A percentile compares a stretch with the other conserved stretches of the same genome.
Conservation (phyloP, 37 sponge, comb jelly and placozoan genomes). For the Chondrosia reniformis region DNA sequence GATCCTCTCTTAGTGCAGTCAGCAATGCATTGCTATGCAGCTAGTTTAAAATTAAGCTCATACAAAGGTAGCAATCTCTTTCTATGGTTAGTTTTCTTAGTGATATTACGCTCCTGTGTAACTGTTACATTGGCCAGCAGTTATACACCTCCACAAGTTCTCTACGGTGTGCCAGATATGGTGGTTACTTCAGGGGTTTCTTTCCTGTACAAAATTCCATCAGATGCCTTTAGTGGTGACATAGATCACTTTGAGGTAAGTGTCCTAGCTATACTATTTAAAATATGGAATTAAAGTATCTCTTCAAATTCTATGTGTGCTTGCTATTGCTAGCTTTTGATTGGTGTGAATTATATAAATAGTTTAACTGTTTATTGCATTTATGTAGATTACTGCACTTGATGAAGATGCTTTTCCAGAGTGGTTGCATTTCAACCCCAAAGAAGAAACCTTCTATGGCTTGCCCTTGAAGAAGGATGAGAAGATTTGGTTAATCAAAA, state of each 20-base stretch:
- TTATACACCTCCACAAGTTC: not conserved
- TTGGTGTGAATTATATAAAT: no score
- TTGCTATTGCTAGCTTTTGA: no score
- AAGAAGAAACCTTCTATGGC: not conserved
- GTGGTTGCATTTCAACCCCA: slow-evolving; percentile 2
- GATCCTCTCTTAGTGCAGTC: no score
- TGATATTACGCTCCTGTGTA: no score
- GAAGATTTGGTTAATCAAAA: slow-evolving; percentile 6
- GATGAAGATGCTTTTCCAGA: not conserved
- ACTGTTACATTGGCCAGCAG: not conserved
- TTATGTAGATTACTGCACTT: not conserved
- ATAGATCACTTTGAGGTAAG: slow-evolving; percentile 18
- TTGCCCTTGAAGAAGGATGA: slow-evolving; percentile 1
- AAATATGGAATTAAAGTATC: no score
- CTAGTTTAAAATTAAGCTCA: no score
- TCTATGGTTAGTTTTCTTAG: no score
- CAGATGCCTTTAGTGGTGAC: slow-evolving; percentile 24
- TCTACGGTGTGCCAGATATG: slow-evolving; percentile 31
- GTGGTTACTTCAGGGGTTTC: slow-evolving; percentile 14
- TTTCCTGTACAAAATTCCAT: slow-evolving; percentile 34
- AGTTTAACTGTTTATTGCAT: not conserved
- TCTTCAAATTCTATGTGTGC: no score
- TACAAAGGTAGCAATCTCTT: no score
- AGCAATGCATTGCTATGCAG: no score
- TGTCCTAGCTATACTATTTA: no score